Base-by-base conservation (phyloP, 2,113 vertebrate species). In the Semnornis frantzii region DNA sequence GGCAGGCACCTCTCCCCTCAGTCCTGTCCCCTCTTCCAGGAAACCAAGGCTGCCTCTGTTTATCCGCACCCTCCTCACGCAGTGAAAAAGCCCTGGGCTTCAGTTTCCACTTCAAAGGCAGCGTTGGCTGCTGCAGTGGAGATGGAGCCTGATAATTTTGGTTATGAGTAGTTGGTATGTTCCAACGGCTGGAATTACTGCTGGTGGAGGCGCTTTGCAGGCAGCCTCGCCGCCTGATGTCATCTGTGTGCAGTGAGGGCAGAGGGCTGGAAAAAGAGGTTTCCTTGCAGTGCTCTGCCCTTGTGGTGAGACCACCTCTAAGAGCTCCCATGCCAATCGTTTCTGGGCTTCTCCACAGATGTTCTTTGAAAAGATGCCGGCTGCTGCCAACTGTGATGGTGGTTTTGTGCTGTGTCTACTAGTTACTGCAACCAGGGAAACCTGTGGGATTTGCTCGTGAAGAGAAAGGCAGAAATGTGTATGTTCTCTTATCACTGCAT, bases 71-170 rank as follows among this genome's bases (percentile, higher is more conserved):
- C 85, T 85, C 74, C 85, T 93, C 42, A 42, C n/a, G 25, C 50
- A 63, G 77, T 70, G 76, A 75, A 2, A 80, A 80, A 89, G 81
- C 90, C 46, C 52, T 87, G 93, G 83, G 94, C 85, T 95, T 93
- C n/a, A 2, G 91, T 95, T 96, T 83, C 94, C 82, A 93, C 88
- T 94, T 97, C 93, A 95, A 97, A 97, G 96, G 94, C n/a, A 0
- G 58, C 16, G 82, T 78, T 92, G 94, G 96, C 91, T 94, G 95
- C 95, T 44, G 87, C 3, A 4, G 27, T 95, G 87, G 87, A 93
- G 94, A 93, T 95, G 73, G 73, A 94, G 94, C 87, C 94, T 52
- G 91, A 91, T 95, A 92, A 96, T 95, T 97, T 97, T 91, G 90
- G 93, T 97, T 97, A 8, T 37, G 90, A 87, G 94, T 42, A 71